These are phyloP conservation scores for Tauraco erythrolophus DNA, from an alignment of 2,113 vertebrate genomes.

Conservation along the genomic window DNA sequence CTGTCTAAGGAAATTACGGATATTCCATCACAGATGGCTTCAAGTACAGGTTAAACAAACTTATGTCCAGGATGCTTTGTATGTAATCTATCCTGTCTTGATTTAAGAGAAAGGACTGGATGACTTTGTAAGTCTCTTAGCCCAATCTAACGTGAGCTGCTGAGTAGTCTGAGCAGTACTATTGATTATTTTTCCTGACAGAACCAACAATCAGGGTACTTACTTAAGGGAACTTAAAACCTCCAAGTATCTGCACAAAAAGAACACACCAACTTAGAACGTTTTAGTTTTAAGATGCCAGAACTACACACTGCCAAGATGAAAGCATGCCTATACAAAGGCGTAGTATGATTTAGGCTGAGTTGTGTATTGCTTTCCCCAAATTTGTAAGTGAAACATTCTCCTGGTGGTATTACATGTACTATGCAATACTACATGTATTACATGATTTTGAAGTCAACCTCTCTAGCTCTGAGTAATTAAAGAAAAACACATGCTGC, in stretches of 20 bases:
- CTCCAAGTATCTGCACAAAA: not conserved
- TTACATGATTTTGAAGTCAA: slow-evolving; percentile 37
- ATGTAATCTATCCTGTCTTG: not conserved
- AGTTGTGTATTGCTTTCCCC: not conserved
- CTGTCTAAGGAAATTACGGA: not conserved
- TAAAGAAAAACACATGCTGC: slow-evolving; percentile 65
- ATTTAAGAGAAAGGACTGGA: not conserved
- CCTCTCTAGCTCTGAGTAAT: slow-evolving; percentile 51
- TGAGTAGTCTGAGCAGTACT: not conserved
- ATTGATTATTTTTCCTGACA: not conserved
- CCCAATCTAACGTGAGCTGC: not conserved
- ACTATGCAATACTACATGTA: not conserved
- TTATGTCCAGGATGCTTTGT: not conserved
- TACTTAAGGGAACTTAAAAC: not conserved
- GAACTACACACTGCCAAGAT: fast-evolving
- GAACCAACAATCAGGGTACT: not conserved
- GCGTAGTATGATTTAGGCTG: not conserved
- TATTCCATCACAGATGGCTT: not conserved
- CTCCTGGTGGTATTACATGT: not conserved
- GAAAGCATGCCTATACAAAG: not conserved
- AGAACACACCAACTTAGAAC: not conserved
- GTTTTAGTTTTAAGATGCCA: not conserved
- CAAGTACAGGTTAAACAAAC: not conserved
- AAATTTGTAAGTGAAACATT: not conserved
- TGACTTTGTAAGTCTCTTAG: not conserved